Evolutionary conservation across 2,888 invertebrate species (phyloP), one percentile per base, ranked within the genome.

Genomic region (Thecophora atra): DNA sequence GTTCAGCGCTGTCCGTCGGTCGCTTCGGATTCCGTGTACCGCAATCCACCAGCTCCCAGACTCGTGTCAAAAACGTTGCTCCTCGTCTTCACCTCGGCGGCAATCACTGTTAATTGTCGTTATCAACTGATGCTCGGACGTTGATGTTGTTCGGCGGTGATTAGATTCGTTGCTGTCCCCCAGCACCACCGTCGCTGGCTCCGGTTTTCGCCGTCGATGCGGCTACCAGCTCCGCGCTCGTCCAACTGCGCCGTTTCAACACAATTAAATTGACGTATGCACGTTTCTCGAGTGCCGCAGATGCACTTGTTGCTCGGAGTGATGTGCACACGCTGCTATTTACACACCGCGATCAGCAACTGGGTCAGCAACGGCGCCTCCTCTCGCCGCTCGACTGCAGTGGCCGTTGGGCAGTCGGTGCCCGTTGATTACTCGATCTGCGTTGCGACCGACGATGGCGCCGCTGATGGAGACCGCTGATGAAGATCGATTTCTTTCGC

Each of bases 401-500:
- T 30, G 51, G 26, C 65, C 51, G 21, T 1, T 47, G 26, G 63
- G 21, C 42, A 42, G 21, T 17, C 28, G 13, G 44, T 26, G 67
- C 69, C 30, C 72, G 72, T 75, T 72, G 58, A 47, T 17, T 15
- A 44, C 64, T 75, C 72, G 72, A 74, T 74, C 74, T 66, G 30
- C 56, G 19, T 66, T 58, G 56, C 21, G 42, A n/a, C 47, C 65
- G 75, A 72, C 70, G 71, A 75, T 74, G 71, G 70, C 60, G 71
- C 51, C 64, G 71, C 44, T 52, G 52, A 21, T 51, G 75, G 11
- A 6, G n/a, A 51, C n/a, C 19, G 51, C 19, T 54, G 71, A 60
- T 54, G 52, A 52, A 37, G 75, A 74, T 73, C 74, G 75, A 75
- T 75, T 74, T 72, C 72, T 67, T 71, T 71, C 72, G 68, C 62